Conservation (phyloP, 2,797 vertebrate species). For the Artibeus lituratus region DNA sequence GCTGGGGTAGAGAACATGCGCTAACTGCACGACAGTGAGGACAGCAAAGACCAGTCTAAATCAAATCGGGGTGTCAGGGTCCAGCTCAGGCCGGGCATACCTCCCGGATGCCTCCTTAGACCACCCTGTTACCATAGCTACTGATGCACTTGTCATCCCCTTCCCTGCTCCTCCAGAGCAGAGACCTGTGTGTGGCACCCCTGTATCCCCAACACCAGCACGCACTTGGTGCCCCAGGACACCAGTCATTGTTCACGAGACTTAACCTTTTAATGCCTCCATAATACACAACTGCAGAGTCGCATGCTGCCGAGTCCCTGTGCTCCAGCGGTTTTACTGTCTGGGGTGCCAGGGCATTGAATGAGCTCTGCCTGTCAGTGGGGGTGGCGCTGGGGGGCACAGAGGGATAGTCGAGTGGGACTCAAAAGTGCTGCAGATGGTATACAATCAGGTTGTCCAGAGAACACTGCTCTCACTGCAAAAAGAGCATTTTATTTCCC, state of each 20-base stretch:
- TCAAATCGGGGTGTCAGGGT: background rate
- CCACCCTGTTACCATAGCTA: slow-evolving; percentile 61
- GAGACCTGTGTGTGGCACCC: background rate
- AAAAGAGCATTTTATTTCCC: background rate
- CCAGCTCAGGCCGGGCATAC: slow-evolving; percentile 24
- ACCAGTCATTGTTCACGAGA: background rate
- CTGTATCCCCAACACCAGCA: background rate
- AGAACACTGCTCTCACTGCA: background rate
- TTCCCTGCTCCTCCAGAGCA: slow-evolving; percentile 25
- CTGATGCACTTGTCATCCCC: slow-evolving; percentile 21
- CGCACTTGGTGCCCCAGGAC: background rate
- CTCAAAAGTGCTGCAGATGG: slow-evolving; percentile 8
- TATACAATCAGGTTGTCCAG: background rate
- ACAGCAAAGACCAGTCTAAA: background rate
- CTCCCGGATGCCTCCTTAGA: slow-evolving; percentile 40
- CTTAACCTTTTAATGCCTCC: slow-evolving; percentile 49
- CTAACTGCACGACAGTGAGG: background rate
- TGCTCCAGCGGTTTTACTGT: background rate
- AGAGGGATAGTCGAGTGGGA: background rate
- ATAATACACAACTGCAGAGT: background rate
- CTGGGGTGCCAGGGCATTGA: background rate
- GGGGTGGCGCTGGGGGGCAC: background rate
- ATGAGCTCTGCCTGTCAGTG: background rate
- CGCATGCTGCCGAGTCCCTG: background rate
- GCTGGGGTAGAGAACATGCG: background rate